phyloP scores from a whole-genome alignment of 2,797 vertebrate genomes.

The Coluber constrictor region DNA sequence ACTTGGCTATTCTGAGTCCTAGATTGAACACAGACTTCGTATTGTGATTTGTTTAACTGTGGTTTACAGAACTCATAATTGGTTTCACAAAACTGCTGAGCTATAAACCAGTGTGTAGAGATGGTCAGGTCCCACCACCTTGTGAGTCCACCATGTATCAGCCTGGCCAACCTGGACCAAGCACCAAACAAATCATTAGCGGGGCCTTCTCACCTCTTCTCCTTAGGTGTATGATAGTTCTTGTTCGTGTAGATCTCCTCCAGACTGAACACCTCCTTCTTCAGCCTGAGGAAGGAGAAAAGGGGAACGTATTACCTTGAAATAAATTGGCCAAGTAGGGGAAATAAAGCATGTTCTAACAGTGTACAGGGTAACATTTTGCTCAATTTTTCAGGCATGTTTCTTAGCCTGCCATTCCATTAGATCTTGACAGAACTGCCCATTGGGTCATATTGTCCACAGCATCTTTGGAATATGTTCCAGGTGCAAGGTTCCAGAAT shows the following conservation, averaged over 20 bases:
- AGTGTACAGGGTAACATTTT: background rate
- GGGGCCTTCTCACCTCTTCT: constrained; percentile 73
- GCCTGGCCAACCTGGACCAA: background rate
- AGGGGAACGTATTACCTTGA: background rate
- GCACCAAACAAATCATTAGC: background rate
- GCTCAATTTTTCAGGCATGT: background rate
- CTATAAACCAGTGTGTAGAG: background rate
- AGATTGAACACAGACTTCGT: background rate
- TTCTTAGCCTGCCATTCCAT: background rate
- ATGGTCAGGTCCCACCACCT: background rate
- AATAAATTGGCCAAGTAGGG: no score
- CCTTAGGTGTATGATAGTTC: constrained; percentile 84
- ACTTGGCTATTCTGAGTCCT: background rate
- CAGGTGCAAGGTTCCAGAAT: background rate
- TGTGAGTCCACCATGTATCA: background rate
- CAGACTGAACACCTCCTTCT: constrained; percentile 90
- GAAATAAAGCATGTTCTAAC: background rate
- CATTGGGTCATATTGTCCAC: background rate
- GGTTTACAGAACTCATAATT: background rate
- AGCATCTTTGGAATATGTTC: background rate
- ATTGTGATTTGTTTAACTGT: background rate
- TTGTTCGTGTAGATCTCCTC: constrained; percentile 95
- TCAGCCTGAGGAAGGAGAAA: constrained; percentile 71
- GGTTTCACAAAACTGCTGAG: background rate
- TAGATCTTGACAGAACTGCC: background rate